A percentile compares a stretch with the other conserved stretches of the same genome.
Evolutionary conservation across 2,888 invertebrate species (phyloP).

Genomic region (Ectropis crepuscularia): DNA sequence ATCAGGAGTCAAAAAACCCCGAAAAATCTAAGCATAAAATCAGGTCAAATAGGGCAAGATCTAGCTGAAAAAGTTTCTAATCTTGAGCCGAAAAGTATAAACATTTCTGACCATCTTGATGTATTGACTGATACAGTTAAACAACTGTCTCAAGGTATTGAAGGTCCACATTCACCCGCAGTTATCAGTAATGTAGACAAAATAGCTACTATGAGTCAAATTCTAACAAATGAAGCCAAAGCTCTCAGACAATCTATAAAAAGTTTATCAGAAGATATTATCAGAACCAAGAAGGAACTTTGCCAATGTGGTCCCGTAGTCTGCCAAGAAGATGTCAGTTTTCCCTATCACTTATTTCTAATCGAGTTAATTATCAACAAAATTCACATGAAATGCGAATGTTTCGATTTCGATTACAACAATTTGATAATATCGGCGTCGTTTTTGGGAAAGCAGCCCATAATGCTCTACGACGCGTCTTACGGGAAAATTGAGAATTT

Average conservation of each 20-base stretch:
- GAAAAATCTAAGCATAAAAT: slow-evolving; percentile 42
- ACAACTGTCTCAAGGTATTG: slow-evolving; percentile 50
- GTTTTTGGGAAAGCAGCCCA: slow-evolving; percentile 74
- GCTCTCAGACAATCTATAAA: slow-evolving; percentile 72
- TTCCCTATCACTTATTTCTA: slow-evolving; percentile 76
- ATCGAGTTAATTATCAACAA: slow-evolving; percentile 77
- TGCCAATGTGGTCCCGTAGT: slow-evolving; percentile 28
- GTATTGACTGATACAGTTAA: slow-evolving; percentile 58
- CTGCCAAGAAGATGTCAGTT: slow-evolving; percentile 61
- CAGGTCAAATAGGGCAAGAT: slow-evolving; percentile 42
- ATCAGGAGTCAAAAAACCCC: slow-evolving; percentile 23
- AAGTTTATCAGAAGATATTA: slow-evolving; percentile 66
- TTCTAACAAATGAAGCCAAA: slow-evolving; percentile 73
- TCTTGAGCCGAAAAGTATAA: slow-evolving; percentile 56
- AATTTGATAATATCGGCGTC: slow-evolving; percentile 73
- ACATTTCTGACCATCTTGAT: slow-evolving; percentile 58
- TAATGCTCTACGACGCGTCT: slow-evolving; percentile 70
- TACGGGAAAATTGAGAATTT: slow-evolving; percentile 71
- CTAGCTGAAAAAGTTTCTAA: slow-evolving; percentile 46
- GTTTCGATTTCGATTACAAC: slow-evolving; percentile 74
- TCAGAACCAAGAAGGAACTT: slow-evolving; percentile 63
- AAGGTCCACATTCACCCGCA: slow-evolving; percentile 47
- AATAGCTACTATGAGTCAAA: slow-evolving; percentile 72
- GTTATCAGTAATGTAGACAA: slow-evolving; percentile 67
- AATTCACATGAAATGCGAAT: slow-evolving; percentile 81